Evolutionary conservation across 2,888 invertebrate genomes (phyloP).

Genomic region (Morpho helenor): DNA sequence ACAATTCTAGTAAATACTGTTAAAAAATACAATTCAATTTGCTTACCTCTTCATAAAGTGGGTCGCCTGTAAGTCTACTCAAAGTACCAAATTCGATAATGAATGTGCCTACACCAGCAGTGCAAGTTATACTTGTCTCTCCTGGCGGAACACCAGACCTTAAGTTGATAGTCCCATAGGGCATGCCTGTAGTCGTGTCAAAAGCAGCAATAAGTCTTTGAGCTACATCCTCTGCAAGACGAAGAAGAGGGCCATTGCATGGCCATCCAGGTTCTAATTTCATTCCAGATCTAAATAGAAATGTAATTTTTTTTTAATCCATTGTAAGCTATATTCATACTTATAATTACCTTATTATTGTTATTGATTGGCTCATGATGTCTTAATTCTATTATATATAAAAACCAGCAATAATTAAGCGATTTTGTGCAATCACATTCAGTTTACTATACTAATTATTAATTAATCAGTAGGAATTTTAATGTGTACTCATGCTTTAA

Average conservation of each 20-base stretch:
- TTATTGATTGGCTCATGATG: too few relatives aligned
- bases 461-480: too few relatives aligned
- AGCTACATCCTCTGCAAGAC: conserved; percentile 97
- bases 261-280: conserved; percentile 97
- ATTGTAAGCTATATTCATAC: too few relatives aligned
- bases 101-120: conserved; percentile 98
- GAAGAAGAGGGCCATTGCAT: conserved; percentile 95
- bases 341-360: too few relatives aligned
- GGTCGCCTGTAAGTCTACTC: conserved; percentile 95
- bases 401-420: too few relatives aligned
- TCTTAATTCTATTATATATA: too few relatives aligned
- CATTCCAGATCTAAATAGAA: conserved; percentile 82
- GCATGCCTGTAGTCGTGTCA: conserved; percentile 96
- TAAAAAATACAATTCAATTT: neutral
- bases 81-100: conserved; percentile 97
- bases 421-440: too few relatives aligned
- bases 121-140: conserved; percentile 98
- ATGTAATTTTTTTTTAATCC: too few relatives aligned
- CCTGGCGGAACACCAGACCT: conserved; percentile 94
- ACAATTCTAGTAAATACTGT: too few relatives aligned
- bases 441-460: too few relatives aligned
- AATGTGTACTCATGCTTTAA: too few relatives aligned
- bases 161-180: conserved; percentile 97
- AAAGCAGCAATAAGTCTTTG: conserved; percentile 93
- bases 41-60: conserved; percentile 92